phyloP scores from a whole-genome alignment of 2,888 invertebrate species.

The Glaucopsyche alexis region DNA sequence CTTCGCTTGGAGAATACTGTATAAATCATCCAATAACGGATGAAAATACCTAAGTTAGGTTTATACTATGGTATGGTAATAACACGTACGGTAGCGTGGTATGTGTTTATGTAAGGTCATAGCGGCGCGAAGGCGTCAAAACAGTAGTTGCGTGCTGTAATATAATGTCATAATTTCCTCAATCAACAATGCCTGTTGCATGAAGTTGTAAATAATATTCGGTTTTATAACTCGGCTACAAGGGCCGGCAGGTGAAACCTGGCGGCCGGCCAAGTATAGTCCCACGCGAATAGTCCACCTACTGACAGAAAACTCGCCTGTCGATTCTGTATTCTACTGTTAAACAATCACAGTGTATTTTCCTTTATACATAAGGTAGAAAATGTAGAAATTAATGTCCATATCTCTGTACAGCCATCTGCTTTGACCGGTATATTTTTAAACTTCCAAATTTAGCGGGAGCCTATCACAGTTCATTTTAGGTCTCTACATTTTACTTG shows the following conservation, averaged over 20 bases:
- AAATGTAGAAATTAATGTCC: slow-evolving; percentile 62
- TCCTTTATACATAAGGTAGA: slow-evolving; percentile 33
- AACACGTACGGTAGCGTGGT: too few species aligned
- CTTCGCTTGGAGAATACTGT: too few species aligned
- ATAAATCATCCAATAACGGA: too few species aligned
- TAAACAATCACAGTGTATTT: slow-evolving; percentile 44
- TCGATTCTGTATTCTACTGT: slow-evolving; percentile 44
- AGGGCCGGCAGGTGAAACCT: slow-evolving; percentile 74
- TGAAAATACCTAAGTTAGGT: too few species aligned
- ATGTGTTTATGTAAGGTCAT: background rate
- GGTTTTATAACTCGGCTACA: slow-evolving; percentile 61
- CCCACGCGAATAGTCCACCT: slow-evolving; percentile 64
- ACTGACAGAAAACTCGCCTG: slow-evolving; percentile 42
- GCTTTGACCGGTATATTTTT: slow-evolving; percentile 67
- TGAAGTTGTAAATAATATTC: slow-evolving; percentile 69
- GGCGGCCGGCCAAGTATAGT: slow-evolving; percentile 59
- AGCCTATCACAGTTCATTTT: background rate
- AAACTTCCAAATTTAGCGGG: slow-evolving; percentile 34
- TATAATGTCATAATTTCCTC: slow-evolving; percentile 25
- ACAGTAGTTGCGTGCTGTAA: background rate
- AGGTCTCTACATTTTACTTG: background rate
- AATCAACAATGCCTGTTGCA: slow-evolving; percentile 27
- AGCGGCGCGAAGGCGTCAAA: slow-evolving; percentile 1
- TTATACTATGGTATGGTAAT: too few species aligned
- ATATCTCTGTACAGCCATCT: slow-evolving; percentile 65